phyloP scores from a whole-genome alignment of 2,888 invertebrate genomes.

The Icerya purchasi region DNA sequence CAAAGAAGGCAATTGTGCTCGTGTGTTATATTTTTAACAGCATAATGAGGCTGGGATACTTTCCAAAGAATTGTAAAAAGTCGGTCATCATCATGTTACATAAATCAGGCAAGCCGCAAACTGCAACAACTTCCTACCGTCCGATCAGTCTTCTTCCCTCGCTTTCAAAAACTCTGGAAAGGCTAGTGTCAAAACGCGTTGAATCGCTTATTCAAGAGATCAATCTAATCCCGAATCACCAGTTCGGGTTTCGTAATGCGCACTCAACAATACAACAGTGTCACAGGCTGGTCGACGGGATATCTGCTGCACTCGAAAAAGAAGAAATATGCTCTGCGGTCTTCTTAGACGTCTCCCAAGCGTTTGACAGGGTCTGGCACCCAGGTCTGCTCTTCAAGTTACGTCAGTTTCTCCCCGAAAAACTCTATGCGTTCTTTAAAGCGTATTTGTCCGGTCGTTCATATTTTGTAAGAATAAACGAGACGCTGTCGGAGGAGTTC shows the following conservation, averaged over 20 bases:
- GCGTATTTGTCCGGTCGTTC: no score
- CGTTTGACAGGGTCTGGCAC: not conserved
- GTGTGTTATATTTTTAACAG: not conserved
- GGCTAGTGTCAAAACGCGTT: not conserved
- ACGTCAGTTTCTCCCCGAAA: no score
- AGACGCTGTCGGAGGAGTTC: no score
- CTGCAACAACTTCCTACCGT: not conserved
- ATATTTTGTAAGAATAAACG: no score
- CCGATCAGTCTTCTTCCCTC: not conserved
- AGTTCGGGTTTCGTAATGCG: not conserved
- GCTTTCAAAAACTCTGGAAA: not conserved
- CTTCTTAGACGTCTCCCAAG: not conserved
- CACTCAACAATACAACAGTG: not conserved
- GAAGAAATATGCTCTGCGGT: not conserved
- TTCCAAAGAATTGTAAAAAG: not conserved
- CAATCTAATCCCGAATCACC: not conserved
- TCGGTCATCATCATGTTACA: not conserved
- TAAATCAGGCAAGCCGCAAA: not conserved
- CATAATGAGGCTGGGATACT: not conserved
- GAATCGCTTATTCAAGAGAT: not conserved
- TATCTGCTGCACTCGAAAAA: not conserved
- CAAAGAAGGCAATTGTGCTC: not conserved
- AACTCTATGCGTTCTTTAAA: no score
- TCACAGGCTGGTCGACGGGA: not conserved
- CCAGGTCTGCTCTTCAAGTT: no score